Evolutionary conservation across 2,888 invertebrate genomes (phyloP), one percentile per base, ranked within the genome.

Genomic region (Vesta saturnalis): DNA sequence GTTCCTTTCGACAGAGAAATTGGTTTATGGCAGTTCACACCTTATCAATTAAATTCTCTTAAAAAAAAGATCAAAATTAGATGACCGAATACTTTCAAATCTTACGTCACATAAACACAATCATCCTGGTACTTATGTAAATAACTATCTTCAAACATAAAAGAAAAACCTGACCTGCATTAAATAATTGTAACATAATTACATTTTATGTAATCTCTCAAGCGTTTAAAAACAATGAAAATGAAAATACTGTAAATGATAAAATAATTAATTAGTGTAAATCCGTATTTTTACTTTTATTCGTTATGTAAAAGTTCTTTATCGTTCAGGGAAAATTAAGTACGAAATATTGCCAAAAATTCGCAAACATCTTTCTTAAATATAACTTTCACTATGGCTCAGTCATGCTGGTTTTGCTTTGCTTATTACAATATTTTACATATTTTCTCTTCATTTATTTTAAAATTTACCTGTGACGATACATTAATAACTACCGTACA

Each of bases 131-230:
- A 23, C 39, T 39, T 39, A 39, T n/a, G n/a, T 8, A 6, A 39
- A 6, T 39, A 2, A n/a, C n/a, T n/a, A 10, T n/a, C 8, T 39
- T 39, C 2, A 3, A n/a, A 30, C 30, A 10, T n/a, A n/a, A 39
- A 39, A n/a, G 39, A 39, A 39, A 39, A 39, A 39, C 18, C 52
- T 12, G 18, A 52, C 52, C 52, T 52, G 52, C 52, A 52, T 19
- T 52, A 52, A 52, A 52, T 10, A 30, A 30, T 52, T 52, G 19
- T 39, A 39, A 39, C 21, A 19, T 52, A 52, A 52, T 52, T 52
- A 52, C 19, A 6, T 39, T 39, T 23, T 39, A n/a, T n/a, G 39
- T 39, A 39, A 39, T 39, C 39, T 39, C n/a, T 39, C 39, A n/a
- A 39, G 12, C 39, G 39, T 39, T 39, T 39, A 39, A 39, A n/a